Evolutionary conservation across 2,113 vertebrate genomes (phyloP).

Genomic region (Fukomys damarensis): DNA sequence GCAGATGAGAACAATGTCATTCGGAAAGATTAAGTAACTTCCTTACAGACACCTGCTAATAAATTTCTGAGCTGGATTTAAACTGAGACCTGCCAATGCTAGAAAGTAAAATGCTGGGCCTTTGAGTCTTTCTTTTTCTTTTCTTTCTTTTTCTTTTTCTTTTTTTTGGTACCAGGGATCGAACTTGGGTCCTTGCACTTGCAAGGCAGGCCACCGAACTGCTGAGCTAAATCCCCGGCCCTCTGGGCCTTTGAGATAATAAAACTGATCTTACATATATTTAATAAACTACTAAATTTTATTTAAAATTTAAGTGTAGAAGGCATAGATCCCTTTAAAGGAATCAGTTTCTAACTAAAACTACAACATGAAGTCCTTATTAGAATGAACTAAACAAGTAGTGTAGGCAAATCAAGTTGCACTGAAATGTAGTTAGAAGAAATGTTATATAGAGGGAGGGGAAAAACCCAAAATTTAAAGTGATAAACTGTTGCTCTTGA

Average conservation of each 20-base stretch:
- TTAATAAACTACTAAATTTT: constrained; percentile 43
- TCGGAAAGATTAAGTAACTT: constrained; percentile 22
- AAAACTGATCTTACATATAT: constrained; percentile 18
- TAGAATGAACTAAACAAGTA: constrained; percentile 7
- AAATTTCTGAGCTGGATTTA: not conserved
- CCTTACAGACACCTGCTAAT: not conserved
- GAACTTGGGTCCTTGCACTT: too few relatives aligned
- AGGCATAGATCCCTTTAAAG: not conserved
- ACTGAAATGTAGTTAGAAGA: not conserved
- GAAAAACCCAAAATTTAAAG: not conserved
- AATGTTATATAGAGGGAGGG: not conserved
- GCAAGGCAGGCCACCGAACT: too few relatives aligned
- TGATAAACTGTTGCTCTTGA: not conserved
- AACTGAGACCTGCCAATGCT: not conserved
- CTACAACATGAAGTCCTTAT: not conserved
- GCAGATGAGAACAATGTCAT: not conserved
- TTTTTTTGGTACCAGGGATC: too few relatives aligned
- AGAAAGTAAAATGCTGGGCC: not conserved
- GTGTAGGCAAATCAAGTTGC: not conserved
- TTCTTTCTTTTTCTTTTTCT: too few relatives aligned
- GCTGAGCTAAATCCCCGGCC: too few relatives aligned
- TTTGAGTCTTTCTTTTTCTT: too few relatives aligned
- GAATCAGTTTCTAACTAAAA: constrained; percentile 35
- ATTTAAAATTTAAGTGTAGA: not conserved
- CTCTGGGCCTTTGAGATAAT: not conserved